These are phyloP conservation scores for Argya squamiceps DNA, from an alignment of 2,797 vertebrate species.

Conservation along the genomic window DNA sequence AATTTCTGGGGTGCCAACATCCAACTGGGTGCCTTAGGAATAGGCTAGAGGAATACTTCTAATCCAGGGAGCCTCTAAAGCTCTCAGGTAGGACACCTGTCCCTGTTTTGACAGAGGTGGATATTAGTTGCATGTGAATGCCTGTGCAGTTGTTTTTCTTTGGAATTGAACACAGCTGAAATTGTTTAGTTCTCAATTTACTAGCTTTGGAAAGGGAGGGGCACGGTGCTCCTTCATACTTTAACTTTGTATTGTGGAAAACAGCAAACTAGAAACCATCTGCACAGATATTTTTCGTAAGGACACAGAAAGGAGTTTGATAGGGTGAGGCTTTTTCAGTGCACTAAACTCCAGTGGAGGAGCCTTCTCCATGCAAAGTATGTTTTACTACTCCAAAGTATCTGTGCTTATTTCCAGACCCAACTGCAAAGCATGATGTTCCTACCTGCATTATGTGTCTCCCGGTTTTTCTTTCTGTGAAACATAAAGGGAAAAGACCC, in stretches of 20 bases:
- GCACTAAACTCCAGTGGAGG: background rate
- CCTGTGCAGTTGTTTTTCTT: background rate
- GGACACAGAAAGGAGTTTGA: background rate
- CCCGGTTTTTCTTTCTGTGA: slow-evolving; percentile 96
- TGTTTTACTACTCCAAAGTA: background rate
- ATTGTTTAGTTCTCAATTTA: background rate
- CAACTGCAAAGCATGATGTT: background rate
- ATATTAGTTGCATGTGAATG: background rate
- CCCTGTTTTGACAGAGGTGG: background rate
- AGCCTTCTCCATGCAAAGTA: background rate
- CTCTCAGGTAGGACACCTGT: background rate
- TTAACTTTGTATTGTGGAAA: background rate
- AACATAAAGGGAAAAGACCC: slow-evolving; percentile 21
- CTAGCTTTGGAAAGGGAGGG: background rate
- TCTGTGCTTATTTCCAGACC: background rate
- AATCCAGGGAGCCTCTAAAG: background rate
- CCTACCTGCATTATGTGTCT: slow-evolving; percentile 97
- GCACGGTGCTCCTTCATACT: background rate
- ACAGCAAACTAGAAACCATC: background rate
- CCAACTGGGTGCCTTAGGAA: background rate
- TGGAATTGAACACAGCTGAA: background rate
- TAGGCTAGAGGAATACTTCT: background rate
- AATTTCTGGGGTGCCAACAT: background rate
- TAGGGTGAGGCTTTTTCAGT: background rate
- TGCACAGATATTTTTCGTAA: background rate